phyloP scores from a whole-genome alignment of 2,113 vertebrate genomes.

The Colistium nudipinnis region DNA sequence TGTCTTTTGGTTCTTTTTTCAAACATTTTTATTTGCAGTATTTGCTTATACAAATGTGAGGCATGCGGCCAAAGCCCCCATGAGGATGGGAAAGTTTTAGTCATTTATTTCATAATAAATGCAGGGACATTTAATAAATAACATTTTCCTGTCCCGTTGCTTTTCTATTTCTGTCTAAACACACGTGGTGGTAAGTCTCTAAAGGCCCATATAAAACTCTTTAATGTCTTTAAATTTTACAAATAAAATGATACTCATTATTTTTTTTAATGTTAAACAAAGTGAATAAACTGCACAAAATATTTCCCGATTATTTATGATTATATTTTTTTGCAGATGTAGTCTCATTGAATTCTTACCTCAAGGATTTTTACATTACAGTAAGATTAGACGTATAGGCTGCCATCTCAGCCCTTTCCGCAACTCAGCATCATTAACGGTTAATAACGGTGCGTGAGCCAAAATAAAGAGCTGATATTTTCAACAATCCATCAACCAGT shows the following conservation, averaged over 20 bases:
- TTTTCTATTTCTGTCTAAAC: too few species aligned
- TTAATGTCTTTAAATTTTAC: background rate
- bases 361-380: too few species aligned
- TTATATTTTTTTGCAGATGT: too few species aligned
- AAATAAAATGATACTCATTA: too few species aligned
- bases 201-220: background rate
- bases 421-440: background rate
- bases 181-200: too few species aligned
- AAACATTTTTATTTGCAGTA: constrained; percentile 30
- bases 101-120: background rate
- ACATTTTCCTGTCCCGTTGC: background rate
- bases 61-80: background rate
- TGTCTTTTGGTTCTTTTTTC: constrained; percentile 1
- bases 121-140: background rate
- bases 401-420: background rate
- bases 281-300: too few species aligned
- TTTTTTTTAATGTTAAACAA: too few species aligned
- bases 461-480: background rate
- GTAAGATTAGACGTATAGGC: too few species aligned
- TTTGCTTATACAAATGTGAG: constrained; percentile 24
- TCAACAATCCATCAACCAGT: background rate
- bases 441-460: background rate
- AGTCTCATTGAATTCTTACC: background rate
- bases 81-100: too few species aligned
- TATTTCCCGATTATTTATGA: too few species aligned